Base-by-base conservation (phyloP, 2,113 vertebrate species). In the Oostethus manadensis region DNA sequence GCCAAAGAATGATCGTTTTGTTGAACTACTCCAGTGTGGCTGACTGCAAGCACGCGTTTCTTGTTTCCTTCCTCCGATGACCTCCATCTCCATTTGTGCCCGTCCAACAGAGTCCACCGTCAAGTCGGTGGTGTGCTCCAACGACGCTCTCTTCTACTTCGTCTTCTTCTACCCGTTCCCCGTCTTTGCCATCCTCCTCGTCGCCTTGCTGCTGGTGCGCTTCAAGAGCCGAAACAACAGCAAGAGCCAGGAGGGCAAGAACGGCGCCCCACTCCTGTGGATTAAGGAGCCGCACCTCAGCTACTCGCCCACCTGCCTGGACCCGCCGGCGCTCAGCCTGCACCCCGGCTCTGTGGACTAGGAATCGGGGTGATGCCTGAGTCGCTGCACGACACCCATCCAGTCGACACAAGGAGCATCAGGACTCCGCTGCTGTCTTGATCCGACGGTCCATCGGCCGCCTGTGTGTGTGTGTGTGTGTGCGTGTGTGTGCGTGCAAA, bases 121-220 rank as follows among this genome's bases (percentile, higher is more conserved):
- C 55, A 94, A 97, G 83, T 94, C 94, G 0, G 88, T 93, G 83
- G 95, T 98, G 77, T 99, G 97, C 81, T 91, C 94, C 90, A 98
- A 94, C 0, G 91, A 93, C 0, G 94, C 97, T 0, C 94, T 99
- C 68, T 99, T 99, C 92, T 98, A 98, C 89, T 96, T 99, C 0
- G 88, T 99, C 73, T 98, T 99, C 89, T 99, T 99, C 75, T 99
- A 99, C 87, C 97, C 97, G 0, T 99, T 98, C 84, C 97, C 97
- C 73, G 94, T 99, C 82, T 98, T 98, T 0, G 94, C 92, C 71
- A 92, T 97, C 87, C 93, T 99, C 55, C 90, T 98, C 88, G 95
- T 98, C 78, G 92, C 94, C 38, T 88, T 99, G 81, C 91, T 98
- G 53, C 84, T 96, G n/a, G 93, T 98, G 62, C 93, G 95, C 73